Evolutionary conservation across 2,113 vertebrate species (phyloP).

Genomic region (Muscicapa adusta): DNA sequence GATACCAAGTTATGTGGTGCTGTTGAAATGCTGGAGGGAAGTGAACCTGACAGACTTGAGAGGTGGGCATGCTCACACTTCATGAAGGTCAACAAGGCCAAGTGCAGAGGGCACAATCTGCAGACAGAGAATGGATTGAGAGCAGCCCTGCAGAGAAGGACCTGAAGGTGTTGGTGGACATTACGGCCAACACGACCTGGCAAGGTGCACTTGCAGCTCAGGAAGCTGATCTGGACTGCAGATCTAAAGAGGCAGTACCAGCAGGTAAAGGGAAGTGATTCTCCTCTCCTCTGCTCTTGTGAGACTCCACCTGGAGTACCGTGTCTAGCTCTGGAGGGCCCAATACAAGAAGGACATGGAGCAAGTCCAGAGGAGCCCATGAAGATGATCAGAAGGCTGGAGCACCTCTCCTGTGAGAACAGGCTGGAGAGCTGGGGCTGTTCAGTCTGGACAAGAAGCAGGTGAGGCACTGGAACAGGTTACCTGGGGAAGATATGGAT

Average conservation of each 20-base stretch:
- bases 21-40: neutral
- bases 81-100: neutral
- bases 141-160: neutral
- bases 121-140: neutral
- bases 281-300: neutral
- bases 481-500: neutral
- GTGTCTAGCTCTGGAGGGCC: neutral
- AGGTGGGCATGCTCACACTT: neutral
- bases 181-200: neutral
- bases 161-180: rapidly evolving
- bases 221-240: neutral
- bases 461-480: neutral
- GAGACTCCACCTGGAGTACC: neutral
- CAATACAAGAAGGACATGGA: neutral
- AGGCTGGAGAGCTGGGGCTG: neutral
- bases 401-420: neutral
- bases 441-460: neutral
- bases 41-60: neutral
- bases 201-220: neutral
- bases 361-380: neutral
- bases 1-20: no score
- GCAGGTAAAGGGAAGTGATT: neutral
- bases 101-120: neutral
- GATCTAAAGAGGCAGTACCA: neutral
- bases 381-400: neutral